A percentile compares a stretch with the other conserved stretches of the same genome.
These are phyloP conservation scores for Tadarida brasiliensis DNA, from an alignment of 2,797 vertebrate species.

Conservation along the genomic window DNA sequence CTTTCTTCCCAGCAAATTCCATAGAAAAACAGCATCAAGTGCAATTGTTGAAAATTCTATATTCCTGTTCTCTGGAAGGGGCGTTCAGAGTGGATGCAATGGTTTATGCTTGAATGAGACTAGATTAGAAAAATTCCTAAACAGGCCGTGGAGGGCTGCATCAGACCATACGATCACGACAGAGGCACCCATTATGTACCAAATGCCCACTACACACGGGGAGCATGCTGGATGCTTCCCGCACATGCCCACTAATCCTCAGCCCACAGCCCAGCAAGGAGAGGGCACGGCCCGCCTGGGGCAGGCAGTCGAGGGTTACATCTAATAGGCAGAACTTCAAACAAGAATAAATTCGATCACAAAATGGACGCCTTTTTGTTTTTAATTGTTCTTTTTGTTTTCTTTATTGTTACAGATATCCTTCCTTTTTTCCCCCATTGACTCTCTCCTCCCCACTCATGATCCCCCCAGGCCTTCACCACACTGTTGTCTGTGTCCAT, in stretches of 20 bases:
- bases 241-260: fast-evolving
- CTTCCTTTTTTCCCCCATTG: too few relatives aligned
- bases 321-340: neutral
- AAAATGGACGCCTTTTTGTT: neutral
- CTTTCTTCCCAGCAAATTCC: neutral
- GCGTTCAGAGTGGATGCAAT: neutral
- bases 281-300: fast-evolving
- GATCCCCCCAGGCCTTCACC: too few relatives aligned
- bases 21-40: neutral
- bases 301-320: too few relatives aligned
- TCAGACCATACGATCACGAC: fast-evolving
- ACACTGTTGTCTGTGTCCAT: too few relatives aligned
- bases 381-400: too few relatives aligned
- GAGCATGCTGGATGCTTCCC: fast-evolving
- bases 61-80: neutral
- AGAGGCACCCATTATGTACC: fast-evolving
- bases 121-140: neutral
- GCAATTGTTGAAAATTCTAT: neutral
- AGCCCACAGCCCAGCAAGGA: fast-evolving
- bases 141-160: fast-evolving
- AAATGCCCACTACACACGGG: fast-evolving
- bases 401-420: too few relatives aligned
- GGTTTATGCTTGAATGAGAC: neutral
- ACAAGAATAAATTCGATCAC: neutral
- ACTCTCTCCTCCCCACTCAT: too few relatives aligned